Base-by-base conservation (phyloP, 2,888 invertebrate genomes). In the Agelastica alni region DNA sequence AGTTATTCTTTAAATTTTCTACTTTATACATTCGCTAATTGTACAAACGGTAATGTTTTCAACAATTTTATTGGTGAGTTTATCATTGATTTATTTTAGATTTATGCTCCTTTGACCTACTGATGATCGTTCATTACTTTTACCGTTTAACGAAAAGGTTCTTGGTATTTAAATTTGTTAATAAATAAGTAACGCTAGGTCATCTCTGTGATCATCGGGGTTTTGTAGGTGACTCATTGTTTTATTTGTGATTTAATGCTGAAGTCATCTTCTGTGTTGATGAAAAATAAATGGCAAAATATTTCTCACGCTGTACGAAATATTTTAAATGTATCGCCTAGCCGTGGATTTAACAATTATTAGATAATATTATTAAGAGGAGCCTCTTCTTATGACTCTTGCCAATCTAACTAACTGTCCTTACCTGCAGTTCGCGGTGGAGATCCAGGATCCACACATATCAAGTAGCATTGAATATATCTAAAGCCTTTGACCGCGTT, bases 1-100 rank as follows among this genome's bases (percentile, higher is more conserved):
- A 41, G 26, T 49, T 49, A 49, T 49, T 49, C 41, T 30, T 41
- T 49, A 31, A 39, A 49, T 49, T 39, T 41, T 49, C 30, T 20
- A 49, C 32, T 22, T 49, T 42, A 34, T 14, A 41, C 32, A 12
- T 17, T 39, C 10, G 18, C 10, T 18, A 4, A 41, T 41, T 49
- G 37, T 17, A 20, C 41, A 9, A 39, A 18, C 13, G 26, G 48
- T 20, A 48, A 37, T 28, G 32, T 30, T 30, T 39, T 18, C 18
- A 37, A 14, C 20, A 10, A 17, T 39, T 39, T 20, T 39, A 39
- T 39, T 39, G 37, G 12, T 39, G 37, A 18, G 5, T 20, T 6
- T 39, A 39, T 12, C 37, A 39, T 20, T 39, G 20, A 20, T 20
- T 39, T 39, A 16, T 39, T 36, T 39, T 6, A 39, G 20, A 39